These are phyloP conservation scores for Autographa pulchrina DNA, from an alignment of 2,888 invertebrate genomes.

Conservation along the genomic window DNA sequence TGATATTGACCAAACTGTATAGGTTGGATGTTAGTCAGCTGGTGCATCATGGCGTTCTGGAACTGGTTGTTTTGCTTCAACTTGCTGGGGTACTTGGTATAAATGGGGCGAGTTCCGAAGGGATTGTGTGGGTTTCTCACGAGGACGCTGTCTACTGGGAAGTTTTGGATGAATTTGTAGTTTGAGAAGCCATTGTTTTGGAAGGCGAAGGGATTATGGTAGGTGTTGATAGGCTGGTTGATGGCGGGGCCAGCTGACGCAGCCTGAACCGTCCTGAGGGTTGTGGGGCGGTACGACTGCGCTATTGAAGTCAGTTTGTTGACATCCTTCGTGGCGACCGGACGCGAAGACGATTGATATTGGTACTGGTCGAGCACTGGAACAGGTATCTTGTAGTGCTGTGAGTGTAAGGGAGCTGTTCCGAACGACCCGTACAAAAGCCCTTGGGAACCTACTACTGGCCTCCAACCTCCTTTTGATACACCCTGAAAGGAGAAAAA, in stretches of 20 bases:
- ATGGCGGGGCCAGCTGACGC: conserved; percentile 67
- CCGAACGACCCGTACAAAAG: conserved; percentile 78
- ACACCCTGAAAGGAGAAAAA: conserved; percentile 76
- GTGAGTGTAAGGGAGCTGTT: conserved; percentile 78
- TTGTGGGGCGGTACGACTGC: conserved; percentile 85
- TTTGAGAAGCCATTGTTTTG: conserved; percentile 76
- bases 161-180: conserved; percentile 84
- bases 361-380: conserved; percentile 77
- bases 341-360: conserved; percentile 82
- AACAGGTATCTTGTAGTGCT: conserved; percentile 79
- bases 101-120: conserved; percentile 77
- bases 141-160: conserved; percentile 78
- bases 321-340: conserved; percentile 78
- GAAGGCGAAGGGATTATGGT: conserved; percentile 82
- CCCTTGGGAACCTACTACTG: conserved; percentile 87
- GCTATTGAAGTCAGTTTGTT: conserved; percentile 85
- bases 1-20: conserved; percentile 81
- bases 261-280: conserved; percentile 74
- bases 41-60: conserved; percentile 79
- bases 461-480: conserved; percentile 91
- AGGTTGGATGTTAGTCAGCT: conserved; percentile 80
- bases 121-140: conserved; percentile 83
- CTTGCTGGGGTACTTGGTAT: conserved; percentile 79
- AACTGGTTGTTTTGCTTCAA: conserved; percentile 71
- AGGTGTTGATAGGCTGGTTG: conserved; percentile 85